Evolutionary conservation across 1,140 invertebrate species (phyloP).

Genomic region (Xylocopa sonorina): DNA sequence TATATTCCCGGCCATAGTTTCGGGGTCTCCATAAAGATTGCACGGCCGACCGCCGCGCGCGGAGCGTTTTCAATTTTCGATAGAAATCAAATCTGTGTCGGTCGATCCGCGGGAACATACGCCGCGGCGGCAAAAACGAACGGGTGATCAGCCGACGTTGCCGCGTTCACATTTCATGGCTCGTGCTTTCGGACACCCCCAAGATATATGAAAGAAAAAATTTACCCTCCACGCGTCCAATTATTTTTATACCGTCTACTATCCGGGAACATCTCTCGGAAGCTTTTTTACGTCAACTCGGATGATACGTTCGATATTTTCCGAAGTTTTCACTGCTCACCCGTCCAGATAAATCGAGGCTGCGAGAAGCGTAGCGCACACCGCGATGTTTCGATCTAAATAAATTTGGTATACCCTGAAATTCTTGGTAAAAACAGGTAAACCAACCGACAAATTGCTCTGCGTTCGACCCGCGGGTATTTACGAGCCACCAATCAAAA

Average conservation of each 20-base stretch:
- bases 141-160: conserved; percentile 16
- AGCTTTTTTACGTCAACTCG: too few species aligned
- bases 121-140: conserved; percentile 4
- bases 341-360: too few species aligned
- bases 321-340: too few species aligned
- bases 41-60: conserved; percentile 1
- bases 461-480: conserved; percentile 9
- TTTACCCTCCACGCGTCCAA: too few species aligned
- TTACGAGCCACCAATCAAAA: conserved; percentile 37
- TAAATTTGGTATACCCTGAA: neutral
- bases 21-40: conserved; percentile 65
- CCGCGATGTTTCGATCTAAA: too few species aligned
- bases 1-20: conserved; percentile 35
- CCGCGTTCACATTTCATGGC: neutral
- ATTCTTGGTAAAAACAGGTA: neutral
- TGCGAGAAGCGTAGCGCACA: too few species aligned
- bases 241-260: too few species aligned
- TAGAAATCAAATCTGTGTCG: conserved; percentile 62
- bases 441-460: conserved; percentile 19
- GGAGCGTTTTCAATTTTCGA: conserved; percentile 63
- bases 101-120: conserved; percentile 11
- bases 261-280: too few species aligned
- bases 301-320: too few species aligned
- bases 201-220: too few species aligned
- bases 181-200: too few species aligned